Conservation (phyloP, 2,113 vertebrate genomes). For the Ceyx margarethae region DNA sequence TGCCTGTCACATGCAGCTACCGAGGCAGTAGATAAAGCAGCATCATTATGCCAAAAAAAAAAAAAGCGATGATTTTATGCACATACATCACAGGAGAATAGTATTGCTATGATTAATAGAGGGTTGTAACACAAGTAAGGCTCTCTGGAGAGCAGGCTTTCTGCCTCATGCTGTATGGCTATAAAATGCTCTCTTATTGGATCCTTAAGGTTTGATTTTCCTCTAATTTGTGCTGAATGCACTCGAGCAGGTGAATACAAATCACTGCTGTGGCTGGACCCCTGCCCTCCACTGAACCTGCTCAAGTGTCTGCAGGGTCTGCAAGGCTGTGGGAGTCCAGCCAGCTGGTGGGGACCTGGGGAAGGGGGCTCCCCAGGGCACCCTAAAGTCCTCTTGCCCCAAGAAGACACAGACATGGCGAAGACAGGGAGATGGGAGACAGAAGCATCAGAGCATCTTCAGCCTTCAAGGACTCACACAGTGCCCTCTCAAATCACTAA, state of each 20-base stretch:
- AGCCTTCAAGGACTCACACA: not conserved
- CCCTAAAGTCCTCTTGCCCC: not conserved
- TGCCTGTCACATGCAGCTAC: not conserved
- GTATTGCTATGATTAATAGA: not conserved
- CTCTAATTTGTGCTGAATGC: not conserved
- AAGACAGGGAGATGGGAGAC: not conserved
- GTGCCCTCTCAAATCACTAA: not conserved
- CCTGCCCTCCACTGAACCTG: not conserved
- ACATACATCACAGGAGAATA: not conserved
- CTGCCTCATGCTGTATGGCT: not conserved
- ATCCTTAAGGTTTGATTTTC: slow-evolving; percentile 8
- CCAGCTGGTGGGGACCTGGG: not conserved
- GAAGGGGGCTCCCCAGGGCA: not conserved
- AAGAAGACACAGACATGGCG: not conserved
- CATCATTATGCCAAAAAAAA: not conserved
- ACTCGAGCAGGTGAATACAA: not conserved
- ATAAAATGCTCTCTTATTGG: slow-evolving; percentile 9
- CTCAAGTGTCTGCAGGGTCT: not conserved
- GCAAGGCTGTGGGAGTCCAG: not conserved
- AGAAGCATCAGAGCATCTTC: not conserved
- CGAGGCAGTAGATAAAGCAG: not conserved
- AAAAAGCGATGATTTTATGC: not conserved
- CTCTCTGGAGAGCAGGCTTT: not conserved
- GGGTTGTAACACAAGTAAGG: not conserved
- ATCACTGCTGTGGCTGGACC: not conserved